These are phyloP conservation scores for Apodemia hepburni DNA, from an alignment of 2,888 invertebrate species.

Conservation along the genomic window DNA sequence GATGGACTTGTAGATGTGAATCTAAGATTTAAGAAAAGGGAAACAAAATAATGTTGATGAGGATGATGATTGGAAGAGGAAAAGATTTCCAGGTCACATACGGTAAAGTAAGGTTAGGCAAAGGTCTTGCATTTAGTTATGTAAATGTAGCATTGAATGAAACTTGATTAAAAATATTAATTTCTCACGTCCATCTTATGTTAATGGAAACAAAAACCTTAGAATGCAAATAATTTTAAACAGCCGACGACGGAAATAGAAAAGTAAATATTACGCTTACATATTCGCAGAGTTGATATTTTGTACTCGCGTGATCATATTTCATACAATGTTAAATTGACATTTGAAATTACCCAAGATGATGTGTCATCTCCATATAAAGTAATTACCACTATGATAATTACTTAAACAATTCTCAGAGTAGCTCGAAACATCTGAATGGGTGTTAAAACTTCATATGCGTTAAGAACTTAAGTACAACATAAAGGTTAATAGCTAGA, in stretches of 20 bases:
- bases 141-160: slow-evolving; percentile 3
- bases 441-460: neutral
- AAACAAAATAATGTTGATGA: neutral
- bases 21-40: neutral
- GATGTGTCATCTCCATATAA: slow-evolving; percentile 6
- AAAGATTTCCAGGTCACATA: neutral
- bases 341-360: neutral
- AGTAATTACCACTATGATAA: slow-evolving; percentile 11
- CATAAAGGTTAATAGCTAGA: neutral
- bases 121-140: slow-evolving; percentile 6
- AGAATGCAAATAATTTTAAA: neutral
- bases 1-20: no score
- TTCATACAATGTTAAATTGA: neutral
- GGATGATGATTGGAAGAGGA: neutral
- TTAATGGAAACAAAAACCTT: neutral
- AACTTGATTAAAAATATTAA: neutral
- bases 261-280: neutral
- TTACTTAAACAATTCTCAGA: neutral
- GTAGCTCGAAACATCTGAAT: neutral
- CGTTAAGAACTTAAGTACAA: neutral
- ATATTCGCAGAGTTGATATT: neutral
- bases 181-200: neutral
- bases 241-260: neutral
- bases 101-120: neutral
- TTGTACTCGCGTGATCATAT: neutral